Conservation (phyloP, 2,888 invertebrate species). For the Bimastos eiseni region DNA sequence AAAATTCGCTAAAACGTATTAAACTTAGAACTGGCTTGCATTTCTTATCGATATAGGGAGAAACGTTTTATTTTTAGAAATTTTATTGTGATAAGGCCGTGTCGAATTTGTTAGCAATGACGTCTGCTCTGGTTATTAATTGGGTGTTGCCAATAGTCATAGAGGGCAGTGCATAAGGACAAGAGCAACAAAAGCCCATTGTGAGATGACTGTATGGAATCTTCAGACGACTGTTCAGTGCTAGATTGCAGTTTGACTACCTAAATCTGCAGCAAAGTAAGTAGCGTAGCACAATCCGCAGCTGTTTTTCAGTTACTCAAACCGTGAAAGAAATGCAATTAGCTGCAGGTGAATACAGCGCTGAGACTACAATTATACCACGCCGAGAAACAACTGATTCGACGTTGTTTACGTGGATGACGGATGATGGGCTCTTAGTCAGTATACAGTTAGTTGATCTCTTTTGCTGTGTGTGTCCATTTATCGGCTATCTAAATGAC, state of each 20-base stretch:
- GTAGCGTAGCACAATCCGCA: not conserved
- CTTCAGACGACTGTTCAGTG: not conserved
- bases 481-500: not conserved
- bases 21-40: too few species aligned
- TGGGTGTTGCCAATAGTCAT: too few species aligned
- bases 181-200: not conserved
- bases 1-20: too few species aligned
- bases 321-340: not conserved
- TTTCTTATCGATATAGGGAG: too few species aligned
- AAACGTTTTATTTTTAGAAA: too few species aligned
- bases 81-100: too few species aligned
- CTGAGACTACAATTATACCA: not conserved
- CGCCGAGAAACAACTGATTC: not conserved
- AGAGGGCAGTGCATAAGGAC: not conserved
- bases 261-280: not conserved
- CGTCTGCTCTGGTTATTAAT: too few species aligned
- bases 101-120: too few species aligned
- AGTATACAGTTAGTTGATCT: not conserved
- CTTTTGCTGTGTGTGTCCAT: not conserved
- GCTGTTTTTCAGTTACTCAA: not conserved
- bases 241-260: not conserved
- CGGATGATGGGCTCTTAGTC: not conserved
- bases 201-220: not conserved
- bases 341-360: not conserved
- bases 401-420: not conserved